These are phyloP conservation scores for Clamator glandarius DNA, from an alignment of 2,797 vertebrate species.

Conservation along the genomic window DNA sequence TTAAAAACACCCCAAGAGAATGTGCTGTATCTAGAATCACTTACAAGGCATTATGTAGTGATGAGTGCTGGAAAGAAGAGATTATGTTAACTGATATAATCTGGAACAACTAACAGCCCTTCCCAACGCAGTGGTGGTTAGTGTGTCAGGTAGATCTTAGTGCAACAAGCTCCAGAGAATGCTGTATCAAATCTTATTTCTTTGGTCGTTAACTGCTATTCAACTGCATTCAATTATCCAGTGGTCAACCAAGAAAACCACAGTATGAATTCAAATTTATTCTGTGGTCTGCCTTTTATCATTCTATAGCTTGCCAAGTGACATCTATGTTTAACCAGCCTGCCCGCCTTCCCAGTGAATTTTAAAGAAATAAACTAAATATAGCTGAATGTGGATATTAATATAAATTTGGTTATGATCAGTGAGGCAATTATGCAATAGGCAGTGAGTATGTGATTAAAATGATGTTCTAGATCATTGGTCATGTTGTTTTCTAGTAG, in stretches of 20 bases:
- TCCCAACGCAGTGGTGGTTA: neutral
- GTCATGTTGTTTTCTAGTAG: neutral
- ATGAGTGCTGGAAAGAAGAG: constrained; percentile 10
- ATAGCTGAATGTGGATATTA: neutral
- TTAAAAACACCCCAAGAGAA: neutral
- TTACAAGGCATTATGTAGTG: neutral
- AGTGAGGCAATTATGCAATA: neutral
- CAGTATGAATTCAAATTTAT: neutral
- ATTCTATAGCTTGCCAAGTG: neutral
- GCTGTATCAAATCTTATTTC: neutral
- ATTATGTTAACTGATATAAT: neutral
- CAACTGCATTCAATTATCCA: neutral
- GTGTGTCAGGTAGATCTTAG: neutral
- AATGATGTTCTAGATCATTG: neutral
- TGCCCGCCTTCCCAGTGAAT: neutral
- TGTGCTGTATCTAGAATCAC: neutral
- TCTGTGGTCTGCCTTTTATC: neutral
- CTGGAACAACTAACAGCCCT: neutral
- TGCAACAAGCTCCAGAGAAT: neutral
- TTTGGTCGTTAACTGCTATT: neutral
- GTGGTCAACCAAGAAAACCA: constrained; percentile 13
- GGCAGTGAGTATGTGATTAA: neutral
- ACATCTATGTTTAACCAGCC: neutral
- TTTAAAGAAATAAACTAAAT: neutral
- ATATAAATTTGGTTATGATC: neutral